Evolutionary conservation across 2,888 invertebrate genomes (phyloP), one percentile per base, ranked within the genome.

Genomic region (Liodrosophila aerea): DNA sequence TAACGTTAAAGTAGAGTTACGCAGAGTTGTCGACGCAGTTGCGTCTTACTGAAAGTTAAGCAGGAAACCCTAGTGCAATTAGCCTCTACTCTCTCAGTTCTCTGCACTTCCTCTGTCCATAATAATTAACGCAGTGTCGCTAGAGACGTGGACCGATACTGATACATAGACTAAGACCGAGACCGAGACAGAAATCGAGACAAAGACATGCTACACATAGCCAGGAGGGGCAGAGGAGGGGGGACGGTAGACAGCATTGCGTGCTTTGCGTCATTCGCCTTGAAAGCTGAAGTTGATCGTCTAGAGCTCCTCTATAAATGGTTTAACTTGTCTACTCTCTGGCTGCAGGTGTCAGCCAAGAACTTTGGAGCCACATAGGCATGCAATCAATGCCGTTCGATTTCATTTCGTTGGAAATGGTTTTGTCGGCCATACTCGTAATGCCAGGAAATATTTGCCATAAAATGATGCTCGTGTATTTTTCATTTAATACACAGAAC

Each of bases 311-410:
- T 85, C 86, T 85, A 83, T 83, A 85, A 77, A 77, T 77, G 76
- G 83, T 51, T 58, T 2, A 5, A 64, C 76, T 60, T 72, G 83
- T 66, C 67, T 77, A 11, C 27, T 16, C 52, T 57, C 57, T 57
- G 44, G 54, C 61, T 73, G 82, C 80, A 80, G 80, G 80, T 80
- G 80, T 86, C 85, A 74, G 78, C 64, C 67, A 80, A 85, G 87
- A 87, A 87, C 87, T 87, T 85, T 85, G 87, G 87, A 85, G 85
- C 87, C 85, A 85, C 87, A 83, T 86, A 70, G 85, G 87, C 80
- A 85, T 85, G 85, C 85, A 87, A 87, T 87, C 81, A 85, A 87
- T 86, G 87, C 84, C 69, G 86, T 81, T 81, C 86, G 82, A 71
- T 86, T 81, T 84, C 86, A 86, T 86, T 81, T 86, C 68, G 39